Percentiles rank a stretch among this genome's conserved stretches.
phyloP scores from a whole-genome alignment of 2,797 vertebrate genomes.

The Adelosebastes latens region DNA sequence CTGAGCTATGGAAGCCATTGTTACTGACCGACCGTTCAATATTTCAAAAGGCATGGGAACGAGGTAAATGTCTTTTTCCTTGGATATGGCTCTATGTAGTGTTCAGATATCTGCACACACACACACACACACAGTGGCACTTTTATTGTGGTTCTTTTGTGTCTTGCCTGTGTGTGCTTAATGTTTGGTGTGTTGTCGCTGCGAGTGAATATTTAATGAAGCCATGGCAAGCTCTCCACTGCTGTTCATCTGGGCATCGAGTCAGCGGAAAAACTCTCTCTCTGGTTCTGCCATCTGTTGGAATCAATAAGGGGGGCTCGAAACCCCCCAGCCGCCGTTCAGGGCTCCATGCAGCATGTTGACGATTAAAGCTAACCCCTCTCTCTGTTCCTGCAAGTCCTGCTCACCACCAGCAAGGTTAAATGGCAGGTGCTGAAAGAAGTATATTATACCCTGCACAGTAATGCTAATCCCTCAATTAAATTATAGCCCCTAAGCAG shows the following conservation, averaged over 20 bases:
- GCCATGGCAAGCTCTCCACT: conserved; percentile 70
- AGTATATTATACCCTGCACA: conserved; percentile 76
- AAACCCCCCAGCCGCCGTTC: conserved; percentile 67
- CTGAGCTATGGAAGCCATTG: conserved; percentile 46
- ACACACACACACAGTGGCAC: conserved; percentile 9
- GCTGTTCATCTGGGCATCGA: conserved; percentile 81
- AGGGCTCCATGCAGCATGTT: conserved; percentile 69
- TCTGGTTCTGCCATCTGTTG: conserved; percentile 80
- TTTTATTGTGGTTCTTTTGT: conserved; percentile 58
- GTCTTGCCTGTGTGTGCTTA: conserved; percentile 57
- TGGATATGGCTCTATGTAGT: conserved; percentile 17
- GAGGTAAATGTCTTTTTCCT: conserved; percentile 49
- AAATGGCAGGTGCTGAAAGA: conserved; percentile 83
- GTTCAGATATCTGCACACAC: conserved; percentile 44
- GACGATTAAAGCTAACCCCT: conserved; percentile 80
- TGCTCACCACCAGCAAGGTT: conserved; percentile 79
- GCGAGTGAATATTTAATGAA: conserved; percentile 81
- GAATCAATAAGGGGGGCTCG: conserved; percentile 77
- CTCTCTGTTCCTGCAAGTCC: conserved; percentile 72
- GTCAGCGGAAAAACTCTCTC: conserved; percentile 77
- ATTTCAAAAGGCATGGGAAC: conserved; percentile 60
- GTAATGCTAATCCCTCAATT: conserved; percentile 84
- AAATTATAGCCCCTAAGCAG: conserved; percentile 78
- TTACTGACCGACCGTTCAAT: conserved; percentile 57
- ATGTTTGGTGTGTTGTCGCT: conserved; percentile 69